phyloP scores from a whole-genome alignment of 2,888 invertebrate species.

The Ethmia dodecea region DNA sequence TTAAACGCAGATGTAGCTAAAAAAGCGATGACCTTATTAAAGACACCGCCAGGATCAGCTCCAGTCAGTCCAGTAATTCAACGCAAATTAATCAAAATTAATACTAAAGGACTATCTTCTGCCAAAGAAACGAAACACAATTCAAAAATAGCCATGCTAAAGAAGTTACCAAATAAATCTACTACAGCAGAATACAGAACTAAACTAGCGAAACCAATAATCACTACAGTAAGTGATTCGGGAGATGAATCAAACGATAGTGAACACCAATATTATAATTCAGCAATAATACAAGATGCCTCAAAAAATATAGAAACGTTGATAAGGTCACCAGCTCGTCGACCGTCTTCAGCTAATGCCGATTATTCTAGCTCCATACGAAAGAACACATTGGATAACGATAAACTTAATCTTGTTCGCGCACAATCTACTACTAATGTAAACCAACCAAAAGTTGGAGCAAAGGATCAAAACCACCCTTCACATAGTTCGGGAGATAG shows the following conservation, averaged over 20 bases:
- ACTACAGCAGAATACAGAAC: conserved; percentile 4
- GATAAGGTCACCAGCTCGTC: conserved; percentile 54
- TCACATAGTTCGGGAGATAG: conserved; percentile 27
- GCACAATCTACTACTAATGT: conserved; percentile 44
- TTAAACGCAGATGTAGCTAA: conserved; percentile 40
- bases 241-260: conserved; percentile 35
- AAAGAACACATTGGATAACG: conserved; percentile 29
- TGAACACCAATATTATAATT: conserved; percentile 33
- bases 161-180: background rate
- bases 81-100: background rate
- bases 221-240: conserved; percentile 19
- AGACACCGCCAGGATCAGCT: conserved; percentile 51
- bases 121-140: background rate
- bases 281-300: conserved; percentile 27
- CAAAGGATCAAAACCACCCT: conserved; percentile 6
- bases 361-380: conserved; percentile 29
- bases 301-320: conserved; percentile 48
- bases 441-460: conserved; percentile 20
- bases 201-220: conserved; percentile 14
- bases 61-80: conserved; percentile 34
- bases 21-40: conserved; percentile 44
- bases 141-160: conserved; percentile 6
- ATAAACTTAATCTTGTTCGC: conserved; percentile 27
- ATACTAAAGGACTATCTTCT: conserved; percentile 4
- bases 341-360: conserved; percentile 44